These are phyloP conservation scores for Drosophila atroscutellata DNA, from an alignment of 2,888 invertebrate species.

Conservation along the genomic window DNA sequence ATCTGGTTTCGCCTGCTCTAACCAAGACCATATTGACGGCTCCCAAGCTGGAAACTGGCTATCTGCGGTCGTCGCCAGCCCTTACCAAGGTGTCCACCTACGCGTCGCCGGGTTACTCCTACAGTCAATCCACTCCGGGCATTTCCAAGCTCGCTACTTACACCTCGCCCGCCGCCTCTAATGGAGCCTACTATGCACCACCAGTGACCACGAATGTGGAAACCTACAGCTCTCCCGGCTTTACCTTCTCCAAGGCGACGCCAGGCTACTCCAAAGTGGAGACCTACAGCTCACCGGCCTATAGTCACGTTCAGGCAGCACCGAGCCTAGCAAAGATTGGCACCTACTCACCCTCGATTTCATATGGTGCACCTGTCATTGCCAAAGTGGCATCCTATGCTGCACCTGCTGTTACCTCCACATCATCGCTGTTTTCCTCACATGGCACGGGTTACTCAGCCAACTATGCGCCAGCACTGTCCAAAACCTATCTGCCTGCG, in stretches of 20 bases:
- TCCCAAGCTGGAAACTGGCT: constrained; percentile 46
- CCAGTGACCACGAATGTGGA: constrained; percentile 84
- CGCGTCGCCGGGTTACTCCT: constrained; percentile 74
- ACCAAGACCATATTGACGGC: constrained; percentile 56
- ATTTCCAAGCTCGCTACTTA: constrained; percentile 73
- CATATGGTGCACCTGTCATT: constrained; percentile 63
- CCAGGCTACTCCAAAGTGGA: constrained; percentile 73
- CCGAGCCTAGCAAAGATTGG: constrained; percentile 75
- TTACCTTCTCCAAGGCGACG: constrained; percentile 84
- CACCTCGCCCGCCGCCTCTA: constrained; percentile 42
- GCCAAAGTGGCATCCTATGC: constrained; percentile 63
- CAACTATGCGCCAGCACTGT: constrained; percentile 71
- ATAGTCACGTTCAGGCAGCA: constrained; percentile 56
- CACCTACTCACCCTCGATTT: constrained; percentile 72
- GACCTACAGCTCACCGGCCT: constrained; percentile 74
- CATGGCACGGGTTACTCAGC: constrained; percentile 56
- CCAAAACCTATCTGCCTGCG: constrained; percentile 69
- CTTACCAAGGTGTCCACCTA: constrained; percentile 69
- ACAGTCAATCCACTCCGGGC: constrained; percentile 71
- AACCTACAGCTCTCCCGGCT: constrained; percentile 84
- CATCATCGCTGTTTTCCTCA: constrained; percentile 58
- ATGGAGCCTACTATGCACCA: constrained; percentile 64
- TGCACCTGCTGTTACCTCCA: constrained; percentile 47
- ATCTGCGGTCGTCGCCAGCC: constrained; percentile 38
- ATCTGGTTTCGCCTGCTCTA: constrained; percentile 86